Percentiles rank a stretch among this genome's conserved stretches.
These are phyloP conservation scores for Alcedo quadribrachys DNA, from an alignment of 2,797 vertebrate species.

Conservation along the genomic window DNA sequence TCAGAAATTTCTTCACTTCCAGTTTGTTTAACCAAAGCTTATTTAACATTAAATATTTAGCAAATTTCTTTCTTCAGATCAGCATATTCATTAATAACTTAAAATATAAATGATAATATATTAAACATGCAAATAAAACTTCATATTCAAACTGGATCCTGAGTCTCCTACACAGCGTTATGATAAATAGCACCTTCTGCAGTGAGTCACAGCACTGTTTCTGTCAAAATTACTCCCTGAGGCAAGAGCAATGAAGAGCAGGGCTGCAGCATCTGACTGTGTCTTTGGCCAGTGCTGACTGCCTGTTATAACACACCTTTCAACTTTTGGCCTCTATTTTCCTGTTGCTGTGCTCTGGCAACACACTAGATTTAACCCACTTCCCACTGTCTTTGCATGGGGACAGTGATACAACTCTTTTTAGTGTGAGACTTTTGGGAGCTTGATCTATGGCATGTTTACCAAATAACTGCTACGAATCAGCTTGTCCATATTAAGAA, in stretches of 20 bases:
- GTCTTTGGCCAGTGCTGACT: neutral
- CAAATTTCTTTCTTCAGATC: conserved; percentile 67
- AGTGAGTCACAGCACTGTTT: conserved; percentile 10
- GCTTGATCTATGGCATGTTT: accelerated
- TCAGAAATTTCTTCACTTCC: conserved; percentile 57
- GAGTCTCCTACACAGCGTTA: conserved; percentile 2
- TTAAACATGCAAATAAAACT: conserved; percentile 61
- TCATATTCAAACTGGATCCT: conserved; percentile 56
- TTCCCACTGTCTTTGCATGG: neutral
- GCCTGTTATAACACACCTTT: neutral
- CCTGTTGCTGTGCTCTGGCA: neutral
- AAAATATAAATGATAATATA: conserved; percentile 62
- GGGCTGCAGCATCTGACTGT: neutral
- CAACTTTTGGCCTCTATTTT: neutral
- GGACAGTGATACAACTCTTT: neutral
- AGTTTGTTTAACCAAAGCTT: conserved; percentile 70
- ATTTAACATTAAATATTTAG: conserved; percentile 76
- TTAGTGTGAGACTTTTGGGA: accelerated
- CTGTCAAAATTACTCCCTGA: conserved; percentile 2
- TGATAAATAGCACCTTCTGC: conserved; percentile 40
- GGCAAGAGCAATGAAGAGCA: neutral
- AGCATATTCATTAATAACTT: conserved; percentile 73
- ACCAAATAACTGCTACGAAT: neutral
- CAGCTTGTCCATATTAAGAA: neutral
- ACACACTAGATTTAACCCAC: neutral